Evolutionary conservation across 2,888 invertebrate genomes (phyloP).

Genomic region (Microchrysa polita): DNA sequence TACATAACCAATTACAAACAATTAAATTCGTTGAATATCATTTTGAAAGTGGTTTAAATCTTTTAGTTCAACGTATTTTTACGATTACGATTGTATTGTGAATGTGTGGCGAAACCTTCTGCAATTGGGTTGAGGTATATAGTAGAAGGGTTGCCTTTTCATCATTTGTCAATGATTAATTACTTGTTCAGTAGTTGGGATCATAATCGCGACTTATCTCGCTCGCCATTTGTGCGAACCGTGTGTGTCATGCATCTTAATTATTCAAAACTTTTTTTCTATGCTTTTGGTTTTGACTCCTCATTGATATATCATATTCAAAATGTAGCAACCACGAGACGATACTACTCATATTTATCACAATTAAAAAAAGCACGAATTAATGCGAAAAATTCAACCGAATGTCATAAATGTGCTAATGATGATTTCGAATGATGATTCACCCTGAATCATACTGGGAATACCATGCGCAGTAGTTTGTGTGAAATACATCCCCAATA

Average conservation of each 20-base stretch:
- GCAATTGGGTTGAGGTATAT: too few relatives aligned
- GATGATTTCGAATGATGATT: constrained; percentile 29
- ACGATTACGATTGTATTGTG: not conserved
- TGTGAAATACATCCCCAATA: too few relatives aligned
- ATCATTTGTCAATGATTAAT: constrained; percentile 38
- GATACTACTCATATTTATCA: too few relatives aligned
- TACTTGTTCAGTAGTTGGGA: constrained; percentile 21
- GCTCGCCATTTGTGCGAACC: not conserved
- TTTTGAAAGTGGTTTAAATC: constrained; percentile 25
- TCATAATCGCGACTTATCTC: constrained; percentile 18
- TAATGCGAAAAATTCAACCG: not conserved
- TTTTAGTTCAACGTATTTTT: constrained; percentile 21
- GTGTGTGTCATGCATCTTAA: constrained; percentile 16
- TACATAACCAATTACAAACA: constrained; percentile 19
- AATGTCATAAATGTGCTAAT: constrained; percentile 37
- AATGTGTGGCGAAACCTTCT: constrained; percentile 23
- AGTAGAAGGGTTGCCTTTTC: constrained; percentile 38
- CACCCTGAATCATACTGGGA: constrained; percentile 23
- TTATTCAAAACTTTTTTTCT: constrained; percentile 30
- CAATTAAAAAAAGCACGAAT: not conserved
- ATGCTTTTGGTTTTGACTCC: too few relatives aligned
- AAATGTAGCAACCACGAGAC: constrained; percentile 4
- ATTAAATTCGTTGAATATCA: constrained; percentile 12
- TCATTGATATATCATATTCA: constrained; percentile 8
- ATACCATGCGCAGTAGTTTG: constrained; percentile 31